These are phyloP conservation scores for Drosophila ambigua DNA, from an alignment of 1,140 invertebrate species.

Conservation along the genomic window DNA sequence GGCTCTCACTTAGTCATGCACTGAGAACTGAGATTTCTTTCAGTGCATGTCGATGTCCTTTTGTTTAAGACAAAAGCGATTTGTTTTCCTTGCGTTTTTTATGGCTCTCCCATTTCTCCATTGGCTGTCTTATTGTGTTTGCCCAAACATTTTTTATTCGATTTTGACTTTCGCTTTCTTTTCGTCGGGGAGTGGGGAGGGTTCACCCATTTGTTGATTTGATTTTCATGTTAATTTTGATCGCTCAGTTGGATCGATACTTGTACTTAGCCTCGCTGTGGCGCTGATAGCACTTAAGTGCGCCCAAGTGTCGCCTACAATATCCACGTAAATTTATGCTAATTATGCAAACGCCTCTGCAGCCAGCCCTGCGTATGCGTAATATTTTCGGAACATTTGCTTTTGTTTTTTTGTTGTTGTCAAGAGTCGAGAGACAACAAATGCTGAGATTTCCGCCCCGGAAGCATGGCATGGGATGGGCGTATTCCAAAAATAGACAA, in stretches of 20 bases:
- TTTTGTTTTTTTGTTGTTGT: slow-evolving; percentile 24
- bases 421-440: slow-evolving; percentile 30
- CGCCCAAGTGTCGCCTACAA: slow-evolving; percentile 58
- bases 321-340: slow-evolving; percentile 73
- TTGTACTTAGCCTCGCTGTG: neutral
- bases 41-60: slow-evolving; percentile 23
- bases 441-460: slow-evolving; percentile 16
- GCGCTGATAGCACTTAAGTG: slow-evolving; percentile 48
- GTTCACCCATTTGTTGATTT: slow-evolving; percentile 63
- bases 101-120: neutral
- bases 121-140: slow-evolving; percentile 28
- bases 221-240: slow-evolving; percentile 78
- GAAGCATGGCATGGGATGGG: neutral
- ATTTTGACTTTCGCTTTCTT: slow-evolving; percentile 38
- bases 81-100: slow-evolving; percentile 26
- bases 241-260: slow-evolving; percentile 58
- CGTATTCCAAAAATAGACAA: slow-evolving; percentile 37
- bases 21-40: neutral
- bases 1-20: neutral
- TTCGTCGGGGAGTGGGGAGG: neutral
- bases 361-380: slow-evolving; percentile 61
- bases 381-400: slow-evolving; percentile 52
- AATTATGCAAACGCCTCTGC: slow-evolving; percentile 66
- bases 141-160: slow-evolving; percentile 65
- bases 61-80: slow-evolving; percentile 6